phyloP scores from a whole-genome alignment of 2,797 vertebrate species.

The Diglossa cyanea region DNA sequence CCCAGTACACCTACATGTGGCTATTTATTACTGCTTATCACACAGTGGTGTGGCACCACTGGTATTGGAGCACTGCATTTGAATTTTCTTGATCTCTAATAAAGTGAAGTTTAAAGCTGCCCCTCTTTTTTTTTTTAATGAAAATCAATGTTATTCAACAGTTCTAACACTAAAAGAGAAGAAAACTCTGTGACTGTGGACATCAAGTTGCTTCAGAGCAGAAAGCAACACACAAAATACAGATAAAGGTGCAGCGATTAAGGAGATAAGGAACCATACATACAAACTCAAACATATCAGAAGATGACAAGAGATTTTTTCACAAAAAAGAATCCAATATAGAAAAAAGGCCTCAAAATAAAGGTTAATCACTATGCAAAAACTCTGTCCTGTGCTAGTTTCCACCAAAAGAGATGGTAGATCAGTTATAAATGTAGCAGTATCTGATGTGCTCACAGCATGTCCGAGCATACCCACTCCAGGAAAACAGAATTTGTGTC shows the following conservation, averaged over 20 bases:
- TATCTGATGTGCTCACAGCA: rapidly evolving
- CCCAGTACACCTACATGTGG: rapidly evolving
- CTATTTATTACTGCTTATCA: neutral
- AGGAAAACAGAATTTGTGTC: neutral
- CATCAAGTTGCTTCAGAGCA: neutral
- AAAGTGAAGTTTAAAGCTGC: neutral
- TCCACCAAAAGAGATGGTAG: neutral
- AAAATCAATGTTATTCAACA: neutral
- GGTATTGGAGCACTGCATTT: neutral
- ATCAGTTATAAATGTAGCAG: neutral
- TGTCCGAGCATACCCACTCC: neutral
- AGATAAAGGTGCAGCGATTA: neutral
- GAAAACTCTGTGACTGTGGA: neutral
- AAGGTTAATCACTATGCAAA: neutral
- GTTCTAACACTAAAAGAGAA: neutral
- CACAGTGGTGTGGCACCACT: rapidly evolving
- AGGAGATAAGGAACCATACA: neutral
- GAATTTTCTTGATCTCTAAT: neutral
- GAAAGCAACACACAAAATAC: neutral
- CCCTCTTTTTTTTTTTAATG: no score
- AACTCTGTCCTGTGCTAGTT: neutral
- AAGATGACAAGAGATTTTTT: neutral
- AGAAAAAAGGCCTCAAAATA: neutral
- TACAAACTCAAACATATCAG: neutral
- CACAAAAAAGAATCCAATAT: neutral